phyloP scores from a whole-genome alignment of 2,113 vertebrate species.

The Zeus faber region DNA sequence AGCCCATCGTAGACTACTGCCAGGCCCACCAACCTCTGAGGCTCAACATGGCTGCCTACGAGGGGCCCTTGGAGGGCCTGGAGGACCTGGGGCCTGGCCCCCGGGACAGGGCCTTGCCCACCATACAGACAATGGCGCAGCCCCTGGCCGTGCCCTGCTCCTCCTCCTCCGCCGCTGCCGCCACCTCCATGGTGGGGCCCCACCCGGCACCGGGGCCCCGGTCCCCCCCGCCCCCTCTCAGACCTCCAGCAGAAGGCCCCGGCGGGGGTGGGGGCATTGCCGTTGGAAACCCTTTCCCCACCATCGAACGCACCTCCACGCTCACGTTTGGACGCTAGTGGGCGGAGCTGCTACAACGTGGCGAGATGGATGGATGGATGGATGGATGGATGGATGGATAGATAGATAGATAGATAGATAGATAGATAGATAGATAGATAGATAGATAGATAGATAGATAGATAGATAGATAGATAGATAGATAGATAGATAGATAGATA shows the following conservation, averaged over 20 bases:
- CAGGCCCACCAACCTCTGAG: constrained; percentile 79
- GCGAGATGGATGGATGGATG: no score
- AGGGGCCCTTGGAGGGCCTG: constrained; percentile 72
- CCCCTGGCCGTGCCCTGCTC: constrained; percentile 73
- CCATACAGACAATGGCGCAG: constrained; percentile 75
- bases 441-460: no score
- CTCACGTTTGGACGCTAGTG: constrained; percentile 76
- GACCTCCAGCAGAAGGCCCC: constrained; percentile 60
- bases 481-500: no score
- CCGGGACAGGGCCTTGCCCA: constrained; percentile 64
- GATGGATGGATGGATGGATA: no score
- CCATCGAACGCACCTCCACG: constrained; percentile 66
- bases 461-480: no score
- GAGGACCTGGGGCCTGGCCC: constrained; percentile 68
- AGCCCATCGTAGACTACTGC: constrained; percentile 81
- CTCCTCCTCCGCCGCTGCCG: no score
- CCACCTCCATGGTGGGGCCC: constrained; percentile 52
- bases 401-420: no score
- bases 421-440: no score
- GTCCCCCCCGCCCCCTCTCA: constrained; percentile 63
- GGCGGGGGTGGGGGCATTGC: no score
- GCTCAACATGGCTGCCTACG: constrained; percentile 78
- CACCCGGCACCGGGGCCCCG: constrained; percentile 59
- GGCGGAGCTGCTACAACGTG: no score
- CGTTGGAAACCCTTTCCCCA: constrained; percentile 56